Conservation (phyloP, 2,113 vertebrate species). For the Pelusios castaneus region DNA sequence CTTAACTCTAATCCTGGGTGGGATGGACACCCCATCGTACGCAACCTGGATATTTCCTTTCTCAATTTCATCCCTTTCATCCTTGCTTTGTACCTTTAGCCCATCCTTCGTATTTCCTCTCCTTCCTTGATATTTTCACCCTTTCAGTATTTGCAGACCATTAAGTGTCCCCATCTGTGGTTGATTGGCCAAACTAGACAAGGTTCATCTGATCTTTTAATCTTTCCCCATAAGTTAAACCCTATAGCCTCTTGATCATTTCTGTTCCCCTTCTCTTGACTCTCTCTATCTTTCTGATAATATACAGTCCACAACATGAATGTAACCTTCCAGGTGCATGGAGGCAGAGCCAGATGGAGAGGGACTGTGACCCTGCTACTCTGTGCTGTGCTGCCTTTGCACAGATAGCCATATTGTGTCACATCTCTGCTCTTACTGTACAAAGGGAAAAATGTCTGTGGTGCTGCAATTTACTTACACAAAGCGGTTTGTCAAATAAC, state of each 20-base stretch:
- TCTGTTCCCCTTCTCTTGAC: not conserved
- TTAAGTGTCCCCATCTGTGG: not conserved
- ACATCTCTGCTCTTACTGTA: not conserved
- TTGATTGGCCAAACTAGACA: not conserved
- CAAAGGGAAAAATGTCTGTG: not conserved
- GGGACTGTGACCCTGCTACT: not conserved
- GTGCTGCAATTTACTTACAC: conserved; percentile 5
- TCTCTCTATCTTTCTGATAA: not conserved
- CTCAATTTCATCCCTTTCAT: not conserved
- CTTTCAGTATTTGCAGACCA: not conserved
- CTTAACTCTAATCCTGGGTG: too few species aligned
- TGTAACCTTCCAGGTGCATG: not conserved
- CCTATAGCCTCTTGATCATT: not conserved
- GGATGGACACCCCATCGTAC: not conserved
- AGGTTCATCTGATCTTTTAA: not conserved
- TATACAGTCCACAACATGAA: not conserved
- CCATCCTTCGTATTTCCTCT: not conserved
- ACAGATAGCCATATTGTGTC: not conserved
- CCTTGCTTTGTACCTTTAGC: not conserved
- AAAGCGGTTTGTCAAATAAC: conserved; percentile 36
- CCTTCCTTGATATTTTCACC: not conserved
- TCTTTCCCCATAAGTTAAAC: not conserved
- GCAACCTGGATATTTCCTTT: not conserved
- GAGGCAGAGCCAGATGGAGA: not conserved
- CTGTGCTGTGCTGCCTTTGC: rapidly evolving